These are phyloP conservation scores for Priocnemis perturbator DNA, from an alignment of 2,888 invertebrate genomes.

Conservation along the genomic window DNA sequence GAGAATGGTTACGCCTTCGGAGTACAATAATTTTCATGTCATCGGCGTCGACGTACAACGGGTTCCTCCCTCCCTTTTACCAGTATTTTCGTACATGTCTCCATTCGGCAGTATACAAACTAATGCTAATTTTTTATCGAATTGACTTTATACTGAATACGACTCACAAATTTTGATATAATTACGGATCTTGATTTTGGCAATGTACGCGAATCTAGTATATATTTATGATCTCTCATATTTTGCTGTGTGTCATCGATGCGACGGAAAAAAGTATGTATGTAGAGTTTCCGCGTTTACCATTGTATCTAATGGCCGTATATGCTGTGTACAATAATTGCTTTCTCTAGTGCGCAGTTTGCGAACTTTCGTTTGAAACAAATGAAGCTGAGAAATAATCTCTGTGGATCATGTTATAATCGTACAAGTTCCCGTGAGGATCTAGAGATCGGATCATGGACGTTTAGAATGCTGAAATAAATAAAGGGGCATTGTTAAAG, in stretches of 20 bases:
- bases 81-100: too few species aligned
- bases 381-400: constrained; percentile 35
- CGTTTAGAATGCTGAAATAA: constrained; percentile 58
- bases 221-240: constrained; percentile 46
- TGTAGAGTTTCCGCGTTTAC: constrained; percentile 37
- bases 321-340: constrained; percentile 31
- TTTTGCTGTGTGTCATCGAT: constrained; percentile 38
- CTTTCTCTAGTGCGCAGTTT: constrained; percentile 24
- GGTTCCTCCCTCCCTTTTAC: too few species aligned
- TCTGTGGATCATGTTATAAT: constrained; percentile 53
- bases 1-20: not conserved
- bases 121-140: too few species aligned
- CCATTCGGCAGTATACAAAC: too few species aligned
- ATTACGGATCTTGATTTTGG: not conserved
- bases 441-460: constrained; percentile 26
- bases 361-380: constrained; percentile 31
- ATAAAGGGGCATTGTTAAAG: constrained; percentile 73
- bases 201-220: constrained; percentile 36
- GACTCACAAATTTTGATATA: too few species aligned
- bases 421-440: constrained; percentile 34
- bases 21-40: too few species aligned
- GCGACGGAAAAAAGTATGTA: constrained; percentile 37
- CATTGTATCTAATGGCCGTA: constrained; percentile 23
- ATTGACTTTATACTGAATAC: too few species aligned
- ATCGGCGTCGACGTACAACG: too few species aligned